phyloP scores from a whole-genome alignment of 30 jellyfish, hydroid and myxozoan genomes.

The Turritopsis rubra region DNA sequence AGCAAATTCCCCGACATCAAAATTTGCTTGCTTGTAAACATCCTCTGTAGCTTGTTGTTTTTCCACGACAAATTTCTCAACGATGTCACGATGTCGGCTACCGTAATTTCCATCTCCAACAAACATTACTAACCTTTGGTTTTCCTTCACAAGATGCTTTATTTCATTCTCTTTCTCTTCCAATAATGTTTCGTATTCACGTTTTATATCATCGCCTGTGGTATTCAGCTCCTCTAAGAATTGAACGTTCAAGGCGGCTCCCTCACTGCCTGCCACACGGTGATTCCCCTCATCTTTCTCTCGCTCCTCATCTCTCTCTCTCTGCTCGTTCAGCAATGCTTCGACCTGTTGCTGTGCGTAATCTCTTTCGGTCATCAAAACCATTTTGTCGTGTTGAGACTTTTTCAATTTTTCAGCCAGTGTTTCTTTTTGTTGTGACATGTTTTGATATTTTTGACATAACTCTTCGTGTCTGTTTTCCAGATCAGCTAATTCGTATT shows the following conservation, averaged over 20 bases:
- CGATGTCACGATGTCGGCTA: background rate
- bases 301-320: background rate
- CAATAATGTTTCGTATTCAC: background rate
- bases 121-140: background rate
- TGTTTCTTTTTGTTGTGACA: constrained; percentile 40
- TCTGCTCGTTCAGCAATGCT: constrained; percentile 4
- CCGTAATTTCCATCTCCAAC: background rate
- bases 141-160: background rate
- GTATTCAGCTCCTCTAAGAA: constrained; percentile 15
- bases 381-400: constrained; percentile 38
- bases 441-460: constrained; percentile 4
- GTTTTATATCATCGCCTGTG: background rate
- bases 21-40: constrained; percentile 23
- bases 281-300: background rate
- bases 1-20: constrained; percentile 30
- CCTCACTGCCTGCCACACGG: background rate
- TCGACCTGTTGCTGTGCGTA: constrained; percentile 19
- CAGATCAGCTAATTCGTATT: constrained; percentile 18
- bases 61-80: background rate
- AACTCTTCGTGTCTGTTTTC: constrained; percentile 20
- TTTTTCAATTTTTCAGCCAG: constrained; percentile 46
- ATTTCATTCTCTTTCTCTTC: background rate
- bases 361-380: constrained; percentile 32
- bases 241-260: constrained; percentile 31
- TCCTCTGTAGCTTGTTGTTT: background rate